These are phyloP conservation scores for Halocynthia aurantium DNA, from an alignment of 23 tunicate species.

Conservation along the genomic window DNA sequence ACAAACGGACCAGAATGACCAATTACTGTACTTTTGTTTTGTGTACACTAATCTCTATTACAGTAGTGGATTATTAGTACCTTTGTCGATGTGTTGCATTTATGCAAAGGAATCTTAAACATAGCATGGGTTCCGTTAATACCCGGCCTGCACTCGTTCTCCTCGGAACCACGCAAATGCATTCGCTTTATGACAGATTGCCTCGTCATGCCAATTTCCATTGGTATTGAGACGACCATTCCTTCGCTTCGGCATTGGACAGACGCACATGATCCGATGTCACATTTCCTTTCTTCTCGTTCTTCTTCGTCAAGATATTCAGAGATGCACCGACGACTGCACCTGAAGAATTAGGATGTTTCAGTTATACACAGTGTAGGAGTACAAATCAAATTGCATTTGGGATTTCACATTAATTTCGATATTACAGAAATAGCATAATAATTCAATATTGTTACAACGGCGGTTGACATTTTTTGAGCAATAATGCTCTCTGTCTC, in stretches of 20 bases:
- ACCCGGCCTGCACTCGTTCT: constrained; percentile 29
- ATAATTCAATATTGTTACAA: too few species aligned
- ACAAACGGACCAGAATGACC: too few species aligned
- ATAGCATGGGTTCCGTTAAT: constrained; percentile 47
- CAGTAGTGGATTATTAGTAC: too few species aligned
- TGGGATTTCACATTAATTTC: too few species aligned
- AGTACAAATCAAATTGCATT: too few species aligned
- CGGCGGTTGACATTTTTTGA: too few species aligned
- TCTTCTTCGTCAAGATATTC: neutral
- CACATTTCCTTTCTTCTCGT: neutral
- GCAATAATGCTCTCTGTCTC: too few species aligned
- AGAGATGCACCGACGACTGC: neutral
- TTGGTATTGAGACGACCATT: constrained; percentile 49
- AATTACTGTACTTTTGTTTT: too few species aligned
- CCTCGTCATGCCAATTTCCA: constrained; percentile 42
- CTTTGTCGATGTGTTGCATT: constrained; percentile 30
- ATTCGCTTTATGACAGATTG: constrained; percentile 16
- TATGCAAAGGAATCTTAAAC: constrained; percentile 29
- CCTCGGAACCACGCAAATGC: constrained; percentile 13
- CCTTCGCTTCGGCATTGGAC: constrained; percentile 32
- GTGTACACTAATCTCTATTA: too few species aligned
- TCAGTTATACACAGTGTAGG: too few species aligned
- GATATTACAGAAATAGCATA: too few species aligned
- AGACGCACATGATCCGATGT: constrained; percentile 3
- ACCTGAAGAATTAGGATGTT: too few species aligned